Conservation (phyloP, 2,797 vertebrate genomes). For the Sternarchorhynchus goeldii region DNA sequence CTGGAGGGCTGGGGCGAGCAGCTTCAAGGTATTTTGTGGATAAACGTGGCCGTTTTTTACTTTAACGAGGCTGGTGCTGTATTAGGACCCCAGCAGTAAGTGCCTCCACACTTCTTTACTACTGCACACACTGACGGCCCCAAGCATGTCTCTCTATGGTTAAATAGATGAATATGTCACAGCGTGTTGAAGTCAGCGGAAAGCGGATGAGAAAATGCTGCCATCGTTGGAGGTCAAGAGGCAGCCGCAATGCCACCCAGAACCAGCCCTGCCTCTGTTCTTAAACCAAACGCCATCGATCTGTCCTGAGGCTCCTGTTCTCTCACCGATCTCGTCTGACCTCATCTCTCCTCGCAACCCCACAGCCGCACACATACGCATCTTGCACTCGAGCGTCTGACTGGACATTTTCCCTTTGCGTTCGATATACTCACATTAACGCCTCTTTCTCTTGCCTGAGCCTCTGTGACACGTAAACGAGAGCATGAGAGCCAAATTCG, state of each 20-base stretch:
- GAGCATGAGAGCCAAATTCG: constrained; percentile 10
- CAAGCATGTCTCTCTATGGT: background rate
- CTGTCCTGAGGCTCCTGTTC: constrained; percentile 1
- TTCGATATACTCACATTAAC: constrained; percentile 25
- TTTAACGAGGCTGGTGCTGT: background rate
- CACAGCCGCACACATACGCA: constrained; percentile 56
- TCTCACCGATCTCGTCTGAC: constrained; percentile 56
- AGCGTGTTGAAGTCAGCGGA: constrained; percentile 12
- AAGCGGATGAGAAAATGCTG: constrained; percentile 7
- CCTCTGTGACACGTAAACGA: constrained; percentile 34
- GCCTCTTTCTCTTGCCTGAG: constrained; percentile 28
- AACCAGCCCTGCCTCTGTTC: too few species aligned
- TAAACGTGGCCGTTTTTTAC: background rate
- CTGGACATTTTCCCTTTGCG: constrained; percentile 18
- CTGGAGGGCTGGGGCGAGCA: constrained; percentile 7
- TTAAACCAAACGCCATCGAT: constrained; percentile 25
- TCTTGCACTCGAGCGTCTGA: constrained; percentile 20
- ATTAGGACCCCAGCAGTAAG: background rate
- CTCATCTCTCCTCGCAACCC: constrained; percentile 63
- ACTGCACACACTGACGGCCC: background rate
- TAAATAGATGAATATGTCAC: background rate
- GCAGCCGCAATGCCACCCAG: constrained; percentile 11
- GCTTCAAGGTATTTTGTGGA: constrained; percentile 10
- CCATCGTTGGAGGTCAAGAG: constrained; percentile 4
- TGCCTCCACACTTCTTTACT: constrained; percentile 1